phyloP scores from a whole-genome alignment of 2,797 vertebrate genomes.

The Lepus oiostolus region DNA sequence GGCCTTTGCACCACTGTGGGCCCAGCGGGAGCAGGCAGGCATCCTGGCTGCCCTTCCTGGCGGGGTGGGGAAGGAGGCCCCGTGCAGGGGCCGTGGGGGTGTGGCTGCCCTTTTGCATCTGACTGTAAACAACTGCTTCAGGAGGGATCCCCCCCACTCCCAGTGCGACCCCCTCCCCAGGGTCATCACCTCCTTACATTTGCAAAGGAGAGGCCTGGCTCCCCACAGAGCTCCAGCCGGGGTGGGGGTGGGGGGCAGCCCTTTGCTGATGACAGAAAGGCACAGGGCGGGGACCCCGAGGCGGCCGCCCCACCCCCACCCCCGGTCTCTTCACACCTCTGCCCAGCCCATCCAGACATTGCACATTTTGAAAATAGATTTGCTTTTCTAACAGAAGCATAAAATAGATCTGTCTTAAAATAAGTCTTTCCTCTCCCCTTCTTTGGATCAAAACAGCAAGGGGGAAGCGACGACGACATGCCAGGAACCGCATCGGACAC shows the following conservation, averaged over 20 bases:
- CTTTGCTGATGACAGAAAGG: not conserved
- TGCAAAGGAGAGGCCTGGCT: not conserved
- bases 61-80: not conserved
- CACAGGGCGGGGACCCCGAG: not conserved
- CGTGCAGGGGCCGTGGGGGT: not conserved
- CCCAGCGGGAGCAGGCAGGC: not conserved
- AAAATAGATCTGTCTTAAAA: conserved; percentile 88
- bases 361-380: conserved; percentile 87
- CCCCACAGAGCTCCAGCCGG: not conserved
- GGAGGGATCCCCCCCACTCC: not conserved
- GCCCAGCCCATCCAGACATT: conserved; percentile 70
- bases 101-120: not conserved
- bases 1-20: not conserved
- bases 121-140: conserved; percentile 36
- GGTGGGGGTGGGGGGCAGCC: not conserved
- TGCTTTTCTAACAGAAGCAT: conserved; percentile 90
- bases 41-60: not conserved
- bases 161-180: not conserved
- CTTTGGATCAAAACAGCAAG: conserved; percentile 84
- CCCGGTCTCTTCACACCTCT: not conserved
- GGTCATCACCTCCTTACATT: not conserved
- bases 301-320: not conserved
- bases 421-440: conserved; percentile 73
- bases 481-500: conserved; percentile 58
- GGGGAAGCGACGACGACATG: conserved; percentile 36